phyloP scores from a whole-genome alignment of 2,888 invertebrate species.

The Drosophila subquinaria region DNA sequence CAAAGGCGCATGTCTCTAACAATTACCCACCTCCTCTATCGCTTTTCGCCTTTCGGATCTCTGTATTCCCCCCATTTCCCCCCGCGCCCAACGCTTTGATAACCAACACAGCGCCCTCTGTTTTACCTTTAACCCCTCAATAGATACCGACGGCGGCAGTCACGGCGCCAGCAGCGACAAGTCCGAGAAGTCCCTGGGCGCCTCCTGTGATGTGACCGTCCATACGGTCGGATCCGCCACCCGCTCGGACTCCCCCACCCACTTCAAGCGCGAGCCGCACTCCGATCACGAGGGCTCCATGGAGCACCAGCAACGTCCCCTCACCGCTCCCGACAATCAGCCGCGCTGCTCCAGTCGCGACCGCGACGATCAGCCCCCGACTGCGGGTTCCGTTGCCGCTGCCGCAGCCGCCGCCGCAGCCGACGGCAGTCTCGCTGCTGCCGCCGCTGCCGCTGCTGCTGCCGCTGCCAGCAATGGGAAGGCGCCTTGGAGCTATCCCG shows the following conservation, averaged over 20 bases:
- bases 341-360: slow-evolving; percentile 76
- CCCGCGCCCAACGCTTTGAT: slow-evolving; percentile 66
- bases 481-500: slow-evolving; percentile 89
- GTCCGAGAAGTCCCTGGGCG: slow-evolving; percentile 83
- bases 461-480: slow-evolving; percentile 86
- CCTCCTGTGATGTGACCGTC: slow-evolving; percentile 75
- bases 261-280: slow-evolving; percentile 83
- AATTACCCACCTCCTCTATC: slow-evolving; percentile 12
- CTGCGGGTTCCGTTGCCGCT: slow-evolving; percentile 72
- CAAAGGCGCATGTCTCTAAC: slow-evolving; percentile 61
- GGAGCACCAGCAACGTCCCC: slow-evolving; percentile 57
- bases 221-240: slow-evolving; percentile 46
- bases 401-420: slow-evolving; percentile 80
- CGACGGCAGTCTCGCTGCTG: slow-evolving; percentile 80
- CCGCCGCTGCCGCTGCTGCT: slow-evolving; percentile 82
- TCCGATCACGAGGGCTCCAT: slow-evolving; percentile 83
- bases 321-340: slow-evolving; percentile 58
- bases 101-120: slow-evolving; percentile 82
- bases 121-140: slow-evolving; percentile 62
- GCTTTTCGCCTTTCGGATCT: slow-evolving; percentile 16
- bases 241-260: slow-evolving; percentile 83
- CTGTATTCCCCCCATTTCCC: background rate
- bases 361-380: slow-evolving; percentile 84
- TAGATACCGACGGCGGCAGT: slow-evolving; percentile 84
- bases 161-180: slow-evolving; percentile 84